Evolutionary conservation across 2,888 invertebrate genomes (phyloP), one percentile per base, ranked within the genome.

Genomic region (Nomada ruficornis): DNA sequence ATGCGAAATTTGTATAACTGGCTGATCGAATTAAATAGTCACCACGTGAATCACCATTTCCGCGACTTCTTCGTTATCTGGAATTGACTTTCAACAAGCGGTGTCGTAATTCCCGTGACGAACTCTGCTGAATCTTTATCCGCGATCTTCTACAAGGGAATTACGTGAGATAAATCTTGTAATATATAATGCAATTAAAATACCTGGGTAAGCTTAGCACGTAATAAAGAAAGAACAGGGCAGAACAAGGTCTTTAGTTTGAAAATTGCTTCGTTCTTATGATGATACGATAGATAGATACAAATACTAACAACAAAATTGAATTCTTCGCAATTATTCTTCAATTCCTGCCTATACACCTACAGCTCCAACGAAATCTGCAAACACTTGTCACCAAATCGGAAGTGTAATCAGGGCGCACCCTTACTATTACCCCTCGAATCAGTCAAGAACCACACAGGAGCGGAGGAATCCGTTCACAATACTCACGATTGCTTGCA

Each of bases 391-490:
- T 62, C 23, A n/a, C 36, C 23, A 44, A 44, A 13, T 47, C 47
- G 47, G 11, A 47, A 62, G 62, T n/a, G 4, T 2, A 23, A 23
- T 23, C 18, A 13, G 13, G 11, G 54, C 11, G 11, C 57, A 62
- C n/a, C 13, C 42, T 13, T 18, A n/a, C 57, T 20, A 64, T 82
- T 76, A 81, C 67, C 52, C 63, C 54, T 26, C 71, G 36, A 81
- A 75, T 55, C 57, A 70, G 7, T 47, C 55, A 42, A 29, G 23
- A 65, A 68, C 55, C 62, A 29, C 60, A 52, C 47, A 29, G 36
- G 26, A 69, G 47, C 55, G 42, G n/a, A 42, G 76, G 77, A 77
- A 80, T 71, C 71, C 72, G 78, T 64, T 75, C 72, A 68, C 74
- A 67, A 83, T 83, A 74, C 63, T 29, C 13, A 55, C 82, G 52